phyloP scores from a whole-genome alignment of 1,140 invertebrate genomes.

The Lucilia sericata region DNA sequence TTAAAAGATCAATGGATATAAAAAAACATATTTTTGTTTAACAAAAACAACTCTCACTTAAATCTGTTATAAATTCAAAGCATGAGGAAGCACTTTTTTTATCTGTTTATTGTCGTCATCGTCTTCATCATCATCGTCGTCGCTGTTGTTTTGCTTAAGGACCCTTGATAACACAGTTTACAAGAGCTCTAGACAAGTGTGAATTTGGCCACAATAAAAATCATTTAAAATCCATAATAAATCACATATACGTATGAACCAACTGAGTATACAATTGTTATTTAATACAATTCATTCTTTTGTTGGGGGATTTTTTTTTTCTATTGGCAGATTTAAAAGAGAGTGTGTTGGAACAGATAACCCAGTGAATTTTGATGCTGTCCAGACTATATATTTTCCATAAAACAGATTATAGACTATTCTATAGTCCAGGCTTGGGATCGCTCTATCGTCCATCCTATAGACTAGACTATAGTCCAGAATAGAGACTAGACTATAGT shows the following conservation, averaged over 20 bases:
- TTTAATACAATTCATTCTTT: background rate
- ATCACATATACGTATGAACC: background rate
- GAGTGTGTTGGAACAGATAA: too few species aligned
- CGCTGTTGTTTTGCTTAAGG: background rate
- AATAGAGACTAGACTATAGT: too few species aligned
- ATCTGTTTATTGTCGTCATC: background rate
- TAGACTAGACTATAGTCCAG: too few species aligned
- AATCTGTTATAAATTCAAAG: background rate
- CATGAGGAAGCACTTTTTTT: conserved; percentile 20
- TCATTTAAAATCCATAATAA: conserved; percentile 20
- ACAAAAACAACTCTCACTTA: background rate
- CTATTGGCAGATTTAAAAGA: too few species aligned
- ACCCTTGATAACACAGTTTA: conserved; percentile 15
- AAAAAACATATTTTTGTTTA: too few species aligned
- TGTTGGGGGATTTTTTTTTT: too few species aligned
- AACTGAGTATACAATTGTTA: background rate
- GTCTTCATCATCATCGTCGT: background rate
- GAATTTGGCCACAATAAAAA: conserved; percentile 41
- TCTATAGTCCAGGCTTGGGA: too few species aligned
- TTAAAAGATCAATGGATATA: conserved; percentile 39
- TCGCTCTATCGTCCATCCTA: too few species aligned
- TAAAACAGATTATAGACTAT: too few species aligned
- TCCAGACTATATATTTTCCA: too few species aligned
- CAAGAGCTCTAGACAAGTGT: conserved; percentile 45
- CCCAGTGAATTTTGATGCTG: too few species aligned